Evolutionary conservation across 1,140 invertebrate species (phyloP).

Genomic region (Metopolophium dirhodum): DNA sequence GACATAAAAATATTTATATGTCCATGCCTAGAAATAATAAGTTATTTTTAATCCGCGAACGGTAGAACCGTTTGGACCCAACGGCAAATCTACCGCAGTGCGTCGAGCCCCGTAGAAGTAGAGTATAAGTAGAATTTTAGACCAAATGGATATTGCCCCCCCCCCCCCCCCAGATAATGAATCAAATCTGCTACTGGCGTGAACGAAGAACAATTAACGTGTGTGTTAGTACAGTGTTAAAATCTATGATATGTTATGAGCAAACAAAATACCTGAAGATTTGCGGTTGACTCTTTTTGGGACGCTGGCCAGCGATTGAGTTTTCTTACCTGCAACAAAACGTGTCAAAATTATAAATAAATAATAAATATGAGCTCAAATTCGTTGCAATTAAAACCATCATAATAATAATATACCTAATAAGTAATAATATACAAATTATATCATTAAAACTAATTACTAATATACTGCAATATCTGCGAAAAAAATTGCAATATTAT

Average conservation of each 20-base stretch:
- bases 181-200: no score
- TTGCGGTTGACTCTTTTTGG: slow-evolving; percentile 17
- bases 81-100: no score
- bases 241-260: neutral
- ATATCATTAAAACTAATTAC: neutral
- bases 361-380: neutral
- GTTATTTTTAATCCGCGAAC: no score
- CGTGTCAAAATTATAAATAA: neutral
- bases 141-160: no score
- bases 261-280: slow-evolving; percentile 3
- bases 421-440: neutral
- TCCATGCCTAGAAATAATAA: no score
- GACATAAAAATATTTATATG: no score
- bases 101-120: no score
- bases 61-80: no score
- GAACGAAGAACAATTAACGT: neutral
- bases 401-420: neutral
- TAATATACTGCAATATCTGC: neutral
- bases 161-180: no score
- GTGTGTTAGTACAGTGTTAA: neutral
- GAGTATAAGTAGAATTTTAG: no score
- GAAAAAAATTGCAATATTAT: neutral
- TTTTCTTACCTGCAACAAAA: slow-evolving; percentile 31
- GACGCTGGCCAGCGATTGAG: neutral
- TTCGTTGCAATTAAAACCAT: neutral